Evolutionary conservation across 2,113 vertebrate species (phyloP), one percentile per base, ranked within the genome.

Genomic region (Ceyx melanurus): DNA sequence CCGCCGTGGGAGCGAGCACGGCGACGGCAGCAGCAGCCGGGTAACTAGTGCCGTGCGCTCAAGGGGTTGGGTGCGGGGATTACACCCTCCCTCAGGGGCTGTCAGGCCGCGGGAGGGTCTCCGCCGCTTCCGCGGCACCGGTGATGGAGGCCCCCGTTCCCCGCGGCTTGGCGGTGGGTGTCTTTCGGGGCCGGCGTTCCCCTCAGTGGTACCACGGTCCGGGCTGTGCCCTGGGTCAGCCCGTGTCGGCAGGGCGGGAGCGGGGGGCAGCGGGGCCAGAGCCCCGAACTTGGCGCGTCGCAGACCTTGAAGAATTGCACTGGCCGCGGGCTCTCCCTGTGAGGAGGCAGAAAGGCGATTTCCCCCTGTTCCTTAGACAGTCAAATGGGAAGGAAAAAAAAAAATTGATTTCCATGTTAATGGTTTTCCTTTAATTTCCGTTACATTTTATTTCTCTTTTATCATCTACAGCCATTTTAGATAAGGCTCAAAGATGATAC

Each of bases 1-100:
- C 65, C 93, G 90, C 45, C 67, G 82, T 2, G 86, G 95, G 8
- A 88, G 42, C 77, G 92, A 95, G 70, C 93, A 96, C 65, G 95
- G 89, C 82, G 96, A 94, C 51, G 25, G 88, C 79, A 40, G 91
- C 81, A 64, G 85, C 68, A 89, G 82, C 86, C 72, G 92, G 92
- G 88, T 93, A 93, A 94, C 46, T 91, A 80, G 43, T 5, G 72
- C 77, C 37, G 72, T 11, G 64, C 65, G 17, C 28, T 3, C 13
- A 2, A 25, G 61, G 54, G n/a, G 31, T 25, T 67, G 16, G 40
- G 54, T 17, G 83, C 53, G 51, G 71, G 23, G 26, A n/a, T 43
- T 48, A 46, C 11, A 12, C 13, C 20, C 7, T 77, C 31, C 45
- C 6, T 16, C 21, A 3, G 23, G 25, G 10, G 21, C 58, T 92